Conservation (phyloP, 1,140 invertebrate species). For the Drosophila littoralis region DNA sequence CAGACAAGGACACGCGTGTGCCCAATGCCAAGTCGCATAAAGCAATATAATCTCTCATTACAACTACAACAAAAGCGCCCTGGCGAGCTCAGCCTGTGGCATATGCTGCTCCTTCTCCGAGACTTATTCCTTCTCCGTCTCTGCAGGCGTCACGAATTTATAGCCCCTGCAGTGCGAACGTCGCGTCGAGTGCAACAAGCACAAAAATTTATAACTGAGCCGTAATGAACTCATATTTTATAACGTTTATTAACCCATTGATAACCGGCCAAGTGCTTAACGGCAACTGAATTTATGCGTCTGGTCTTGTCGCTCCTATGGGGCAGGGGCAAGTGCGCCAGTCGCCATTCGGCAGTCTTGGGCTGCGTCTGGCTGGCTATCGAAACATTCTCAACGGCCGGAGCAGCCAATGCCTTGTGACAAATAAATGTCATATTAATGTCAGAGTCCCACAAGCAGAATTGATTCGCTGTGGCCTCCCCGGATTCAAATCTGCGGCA, state of each 20-base stretch:
- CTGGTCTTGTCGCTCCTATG: conserved; percentile 23
- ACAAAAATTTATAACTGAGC: conserved; percentile 73
- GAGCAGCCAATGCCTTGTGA: conserved; percentile 60
- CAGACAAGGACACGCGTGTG: conserved; percentile 65
- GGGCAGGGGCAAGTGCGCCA: neutral
- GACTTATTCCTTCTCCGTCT: conserved; percentile 1
- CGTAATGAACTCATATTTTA: conserved; percentile 83
- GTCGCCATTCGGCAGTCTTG: no score
- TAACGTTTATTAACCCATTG: conserved; percentile 83
- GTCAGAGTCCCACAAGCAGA: conserved; percentile 67
- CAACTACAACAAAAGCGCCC: conserved; percentile 74
- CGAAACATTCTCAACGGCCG: conserved; percentile 52
- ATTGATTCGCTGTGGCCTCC: conserved; percentile 59
- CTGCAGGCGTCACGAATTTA: conserved; percentile 71
- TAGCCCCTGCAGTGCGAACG: conserved; percentile 71
- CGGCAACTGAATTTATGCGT: conserved; percentile 70
- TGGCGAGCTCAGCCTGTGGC: conserved; percentile 39
- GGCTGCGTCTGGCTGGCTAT: conserved; percentile 32
- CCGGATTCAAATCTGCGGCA: conserved; percentile 63
- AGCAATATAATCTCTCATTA: conserved; percentile 82
- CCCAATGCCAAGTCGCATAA: conserved; percentile 73
- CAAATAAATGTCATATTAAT: conserved; percentile 83
- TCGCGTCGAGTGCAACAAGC: conserved; percentile 69
- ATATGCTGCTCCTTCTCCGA: conserved; percentile 39
- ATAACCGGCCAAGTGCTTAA: conserved; percentile 71